Evolutionary conservation across 2,888 invertebrate genomes (phyloP), one percentile per base, ranked within the genome.

Genomic region (Drosophila infuscata): DNA sequence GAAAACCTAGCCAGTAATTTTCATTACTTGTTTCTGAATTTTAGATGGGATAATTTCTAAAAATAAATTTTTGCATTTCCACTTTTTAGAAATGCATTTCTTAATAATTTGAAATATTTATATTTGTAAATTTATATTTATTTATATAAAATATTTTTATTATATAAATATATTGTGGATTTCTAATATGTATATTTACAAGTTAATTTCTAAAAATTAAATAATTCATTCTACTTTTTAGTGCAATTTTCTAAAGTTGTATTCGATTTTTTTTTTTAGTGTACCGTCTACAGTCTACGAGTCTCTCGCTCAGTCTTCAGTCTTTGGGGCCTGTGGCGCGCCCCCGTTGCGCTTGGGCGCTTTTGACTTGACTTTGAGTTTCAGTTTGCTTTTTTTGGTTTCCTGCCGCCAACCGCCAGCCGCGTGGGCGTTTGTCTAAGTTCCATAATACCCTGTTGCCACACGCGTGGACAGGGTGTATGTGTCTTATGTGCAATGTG

Each of bases 311-410:
- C 35, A 12, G 51, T 62, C 30, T 62, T 57, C 33, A 8, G 58
- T 35, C 62, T 58, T 46, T 17, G 35, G 38, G 51, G 71, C 77
- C 74, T 75, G 75, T 70, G 74, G 72, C 79, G 67, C 73, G 79
- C 79, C 79, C 71, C 70, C 82, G 85, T 86, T 85, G 82, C 82
- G 91, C 89, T 91, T 88, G 89, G 87, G 60, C 82, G 88, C 82
- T 74, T 87, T 81, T 79, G 64, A 60, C 84, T 87, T 89, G 91
- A 91, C 91, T 90, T 88, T 88, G 63, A 63, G 66, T 62, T 79
- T 80, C 43, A 51, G 68, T 65, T 64, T 66, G 63, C 58, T 64
- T 62, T 79, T 78, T 79, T 78, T 49, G 74, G 52, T 82, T 77
- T 76, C 75, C 83, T 78, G 73, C 69, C 70, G 61, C 70, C 61